These are phyloP conservation scores for Crepidodera aurea DNA, from an alignment of 2,888 invertebrate genomes.

Conservation along the genomic window DNA sequence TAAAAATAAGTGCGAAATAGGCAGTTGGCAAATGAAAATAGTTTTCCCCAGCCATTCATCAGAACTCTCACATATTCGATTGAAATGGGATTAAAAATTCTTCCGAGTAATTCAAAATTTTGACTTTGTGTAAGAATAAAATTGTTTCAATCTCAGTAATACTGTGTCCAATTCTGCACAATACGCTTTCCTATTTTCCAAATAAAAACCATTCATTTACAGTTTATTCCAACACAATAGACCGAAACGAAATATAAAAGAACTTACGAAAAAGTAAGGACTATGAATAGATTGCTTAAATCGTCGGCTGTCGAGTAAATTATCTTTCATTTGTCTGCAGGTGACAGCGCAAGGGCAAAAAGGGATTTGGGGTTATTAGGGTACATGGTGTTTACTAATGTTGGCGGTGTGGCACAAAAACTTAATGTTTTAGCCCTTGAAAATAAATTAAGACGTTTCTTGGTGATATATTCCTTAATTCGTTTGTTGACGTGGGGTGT, in stretches of 20 bases:
- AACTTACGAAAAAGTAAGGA: not conserved
- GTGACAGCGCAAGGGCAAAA: conserved; percentile 17
- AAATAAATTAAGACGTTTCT: conserved; percentile 8
- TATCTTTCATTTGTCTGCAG: conserved; percentile 28
- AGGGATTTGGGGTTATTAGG: conserved; percentile 15
- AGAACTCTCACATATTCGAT: too few species aligned
- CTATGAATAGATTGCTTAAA: conserved; percentile 18
- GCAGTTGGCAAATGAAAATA: too few species aligned
- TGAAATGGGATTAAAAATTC: too few species aligned
- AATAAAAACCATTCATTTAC: not conserved
- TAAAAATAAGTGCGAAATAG: too few species aligned
- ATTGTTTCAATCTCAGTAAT: too few species aligned
- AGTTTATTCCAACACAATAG: not conserved
- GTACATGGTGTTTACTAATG: conserved; percentile 21
- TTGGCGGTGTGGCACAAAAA: not conserved
- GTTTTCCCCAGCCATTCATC: too few species aligned
- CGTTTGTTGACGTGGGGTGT: conserved; percentile 4
- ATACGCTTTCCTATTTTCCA: too few species aligned
- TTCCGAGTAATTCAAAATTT: too few species aligned
- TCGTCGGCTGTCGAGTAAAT: conserved; percentile 2
- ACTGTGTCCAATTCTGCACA: too few species aligned
- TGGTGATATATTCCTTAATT: conserved; percentile 1
- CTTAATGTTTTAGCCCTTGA: not conserved
- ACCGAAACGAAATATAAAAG: not conserved
- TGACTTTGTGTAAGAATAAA: too few species aligned